These are phyloP conservation scores for Myiotriccus ornatus DNA, from an alignment of 2,797 vertebrate genomes.

Conservation along the genomic window DNA sequence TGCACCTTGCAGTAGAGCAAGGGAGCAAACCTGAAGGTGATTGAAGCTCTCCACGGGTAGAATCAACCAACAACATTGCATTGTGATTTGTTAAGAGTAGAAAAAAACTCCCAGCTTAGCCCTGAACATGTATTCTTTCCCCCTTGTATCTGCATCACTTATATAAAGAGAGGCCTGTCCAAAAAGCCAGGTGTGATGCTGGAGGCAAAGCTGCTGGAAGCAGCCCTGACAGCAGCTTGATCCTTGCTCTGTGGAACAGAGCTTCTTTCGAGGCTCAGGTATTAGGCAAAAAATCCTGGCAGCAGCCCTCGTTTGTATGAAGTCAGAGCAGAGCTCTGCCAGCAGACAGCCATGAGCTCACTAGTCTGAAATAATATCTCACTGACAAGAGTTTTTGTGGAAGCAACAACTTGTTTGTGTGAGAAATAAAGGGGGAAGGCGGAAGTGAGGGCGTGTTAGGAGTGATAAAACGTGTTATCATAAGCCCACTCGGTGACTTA, in stretches of 20 bases:
- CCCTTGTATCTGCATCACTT: neutral
- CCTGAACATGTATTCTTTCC: neutral
- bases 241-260: conserved; percentile 5
- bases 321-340: conserved; percentile 65
- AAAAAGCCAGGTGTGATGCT: neutral
- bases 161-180: neutral
- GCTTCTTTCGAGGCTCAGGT: conserved; percentile 36
- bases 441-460: fast-evolving
- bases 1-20: neutral
- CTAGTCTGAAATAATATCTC: conserved; percentile 71
- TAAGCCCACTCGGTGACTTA: neutral
- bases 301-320: conserved; percentile 51
- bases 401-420: conserved; percentile 43
- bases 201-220: neutral
- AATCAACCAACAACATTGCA: neutral
- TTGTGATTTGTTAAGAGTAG: fast-evolving
- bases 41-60: neutral
- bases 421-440: neutral
- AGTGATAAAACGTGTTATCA: neutral
- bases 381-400: conserved; percentile 31
- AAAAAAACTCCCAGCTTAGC: neutral
- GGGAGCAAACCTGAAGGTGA: neutral
- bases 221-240: neutral
- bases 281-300: conserved; percentile 69
- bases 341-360: conserved; percentile 80